A percentile compares a stretch with the other conserved stretches of the same genome.
Evolutionary conservation across 2,797 vertebrate genomes (phyloP).

Genomic region (Odontamblyopus lacepedii): DNA sequence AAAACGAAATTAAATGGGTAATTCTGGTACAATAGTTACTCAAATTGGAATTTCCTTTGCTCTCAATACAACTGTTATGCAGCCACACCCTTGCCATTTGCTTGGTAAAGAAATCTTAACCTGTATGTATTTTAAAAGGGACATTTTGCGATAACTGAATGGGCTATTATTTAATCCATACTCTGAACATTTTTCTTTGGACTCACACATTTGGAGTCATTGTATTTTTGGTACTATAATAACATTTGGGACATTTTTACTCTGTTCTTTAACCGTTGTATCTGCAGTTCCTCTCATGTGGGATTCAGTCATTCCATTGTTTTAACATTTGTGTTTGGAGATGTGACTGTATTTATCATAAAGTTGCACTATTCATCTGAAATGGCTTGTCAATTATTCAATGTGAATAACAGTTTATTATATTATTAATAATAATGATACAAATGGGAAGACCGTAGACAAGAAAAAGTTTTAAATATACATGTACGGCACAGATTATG

Average conservation of each 20-base stretch:
- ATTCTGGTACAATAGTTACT: conserved; percentile 17
- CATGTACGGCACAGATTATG: too few species aligned
- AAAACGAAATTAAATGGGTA: conserved; percentile 14
- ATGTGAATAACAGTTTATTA: not conserved
- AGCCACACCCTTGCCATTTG: conserved; percentile 34
- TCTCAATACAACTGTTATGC: conserved; percentile 47
- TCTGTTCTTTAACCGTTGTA: conserved; percentile 41
- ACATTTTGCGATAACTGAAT: conserved; percentile 38
- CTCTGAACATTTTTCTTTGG: conserved; percentile 38
- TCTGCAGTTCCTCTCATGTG: conserved; percentile 32
- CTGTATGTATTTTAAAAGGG: conserved; percentile 61
- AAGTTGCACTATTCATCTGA: conserved; percentile 69
- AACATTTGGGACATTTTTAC: conserved; percentile 33
- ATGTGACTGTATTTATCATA: conserved; percentile 72
- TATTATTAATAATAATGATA: not conserved
- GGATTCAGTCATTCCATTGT: conserved; percentile 55
- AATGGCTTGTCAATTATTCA: not conserved
- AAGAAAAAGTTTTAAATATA: not conserved
- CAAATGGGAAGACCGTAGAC: not conserved
- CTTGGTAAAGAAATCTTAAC: conserved; percentile 19
- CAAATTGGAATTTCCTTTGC: conserved; percentile 12
- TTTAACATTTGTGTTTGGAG: conserved; percentile 59
- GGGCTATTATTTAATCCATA: conserved; percentile 33
- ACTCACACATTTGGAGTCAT: conserved; percentile 31
- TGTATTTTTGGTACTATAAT: conserved; percentile 35